Conservation (phyloP, 2,113 vertebrate species). For the Colossoma macropomum region DNA sequence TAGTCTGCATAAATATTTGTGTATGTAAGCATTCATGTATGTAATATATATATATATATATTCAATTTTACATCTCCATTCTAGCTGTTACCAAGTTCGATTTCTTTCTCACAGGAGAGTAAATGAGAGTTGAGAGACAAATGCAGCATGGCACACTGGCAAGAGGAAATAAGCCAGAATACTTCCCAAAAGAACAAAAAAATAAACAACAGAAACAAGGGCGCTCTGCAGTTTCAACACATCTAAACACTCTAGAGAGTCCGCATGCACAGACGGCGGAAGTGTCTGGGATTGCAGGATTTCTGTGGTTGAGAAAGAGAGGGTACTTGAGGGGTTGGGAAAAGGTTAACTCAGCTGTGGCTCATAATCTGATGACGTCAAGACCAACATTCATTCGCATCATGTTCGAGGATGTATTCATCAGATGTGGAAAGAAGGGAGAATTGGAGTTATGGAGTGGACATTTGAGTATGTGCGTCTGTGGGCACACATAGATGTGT, state of each 20-base stretch:
- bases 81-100: too few relatives aligned
- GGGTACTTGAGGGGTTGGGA: constrained; percentile 9
- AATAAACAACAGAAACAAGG: constrained; percentile 30
- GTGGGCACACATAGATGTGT: constrained; percentile 1
- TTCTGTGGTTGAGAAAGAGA: constrained; percentile 36
- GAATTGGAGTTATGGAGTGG: neutral
- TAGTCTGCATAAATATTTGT: too few relatives aligned
- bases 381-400: constrained; percentile 16
- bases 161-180: neutral
- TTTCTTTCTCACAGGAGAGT: neutral
- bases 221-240: constrained; percentile 32
- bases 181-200: constrained; percentile 26
- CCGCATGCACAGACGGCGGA: constrained; percentile 28
- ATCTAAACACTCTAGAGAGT: constrained; percentile 39
- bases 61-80: too few relatives aligned
- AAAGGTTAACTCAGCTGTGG: constrained; percentile 36
- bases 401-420: constrained; percentile 21
- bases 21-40: too few relatives aligned
- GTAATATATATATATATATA: too few relatives aligned
- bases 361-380: constrained; percentile 38
- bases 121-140: constrained; percentile 44
- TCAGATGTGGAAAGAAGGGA: neutral
- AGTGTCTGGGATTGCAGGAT: constrained; percentile 13
- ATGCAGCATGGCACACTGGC: constrained; percentile 21
- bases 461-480: too few relatives aligned